Evolutionary conservation across 2,113 vertebrate genomes (phyloP).

Genomic region (Dolichotis patagonum): DNA sequence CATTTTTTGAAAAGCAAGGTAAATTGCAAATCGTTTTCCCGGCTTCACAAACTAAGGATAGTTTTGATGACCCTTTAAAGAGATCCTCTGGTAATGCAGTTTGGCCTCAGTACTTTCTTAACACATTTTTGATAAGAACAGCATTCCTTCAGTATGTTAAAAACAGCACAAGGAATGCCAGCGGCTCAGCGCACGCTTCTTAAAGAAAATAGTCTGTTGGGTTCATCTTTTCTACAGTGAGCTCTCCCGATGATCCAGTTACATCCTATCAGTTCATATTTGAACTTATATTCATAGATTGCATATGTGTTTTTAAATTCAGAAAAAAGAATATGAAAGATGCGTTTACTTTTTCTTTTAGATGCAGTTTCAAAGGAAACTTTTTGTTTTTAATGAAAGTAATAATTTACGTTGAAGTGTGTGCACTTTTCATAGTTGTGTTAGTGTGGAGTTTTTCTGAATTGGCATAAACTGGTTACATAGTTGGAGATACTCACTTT

Average conservation of each 20-base stretch:
- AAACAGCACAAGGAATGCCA: slow-evolving; percentile 87
- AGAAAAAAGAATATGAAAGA: slow-evolving; percentile 72
- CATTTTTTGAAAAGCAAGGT: slow-evolving; percentile 77
- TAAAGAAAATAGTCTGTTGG: slow-evolving; percentile 82
- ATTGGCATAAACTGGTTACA: slow-evolving; percentile 69
- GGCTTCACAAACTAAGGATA: slow-evolving; percentile 71
- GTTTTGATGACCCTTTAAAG: slow-evolving; percentile 78
- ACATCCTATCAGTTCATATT: slow-evolving; percentile 59
- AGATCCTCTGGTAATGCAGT: slow-evolving; percentile 82
- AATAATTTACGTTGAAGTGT: slow-evolving; percentile 60
- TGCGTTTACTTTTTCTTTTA: slow-evolving; percentile 77
- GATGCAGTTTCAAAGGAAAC: slow-evolving; percentile 58
- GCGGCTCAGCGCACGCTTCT: slow-evolving; percentile 87
- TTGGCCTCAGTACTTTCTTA: slow-evolving; percentile 83
- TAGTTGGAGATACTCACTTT: slow-evolving; percentile 75
- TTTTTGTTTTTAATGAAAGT: slow-evolving; percentile 27
- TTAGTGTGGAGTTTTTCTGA: slow-evolving; percentile 67
- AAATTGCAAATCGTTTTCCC: slow-evolving; percentile 75
- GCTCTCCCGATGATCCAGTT: slow-evolving; percentile 72
- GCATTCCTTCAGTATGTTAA: slow-evolving; percentile 87
- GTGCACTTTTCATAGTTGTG: slow-evolving; percentile 64
- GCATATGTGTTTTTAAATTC: slow-evolving; percentile 63
- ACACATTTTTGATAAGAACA: slow-evolving; percentile 91
- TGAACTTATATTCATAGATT: slow-evolving; percentile 66
- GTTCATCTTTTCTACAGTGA: slow-evolving; percentile 69